Evolutionary conservation across 1,140 invertebrate genomes (phyloP), one percentile per base, ranked within the genome.

Genomic region (Penaeus chinensis): DNA sequence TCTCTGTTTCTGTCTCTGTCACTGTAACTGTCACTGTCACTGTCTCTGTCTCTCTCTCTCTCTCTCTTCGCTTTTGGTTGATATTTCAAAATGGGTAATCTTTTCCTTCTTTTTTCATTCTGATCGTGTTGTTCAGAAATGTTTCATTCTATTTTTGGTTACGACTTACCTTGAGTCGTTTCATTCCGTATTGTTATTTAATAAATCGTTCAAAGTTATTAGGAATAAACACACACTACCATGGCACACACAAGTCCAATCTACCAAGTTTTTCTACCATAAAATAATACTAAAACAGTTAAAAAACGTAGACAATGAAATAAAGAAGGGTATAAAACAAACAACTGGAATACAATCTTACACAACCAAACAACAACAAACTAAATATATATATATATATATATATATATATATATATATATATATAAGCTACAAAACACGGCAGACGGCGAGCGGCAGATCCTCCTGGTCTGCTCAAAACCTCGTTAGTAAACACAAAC

Each of bases 101-200:
- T 13, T 54, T 54, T 54, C 10, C 16, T 54, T 54, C 10, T 54
- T 54, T 54, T 54, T 2, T 16, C 10, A 13, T 54, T 54, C 10
- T 54, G 10, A 16, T 16, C 16, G 54, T 3, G 47, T 13, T 54
- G 16, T 54, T 11, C 16, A 13, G 54, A 54, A 13, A 16, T 54
- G 8, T 10, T 54, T 54, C 54, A 16, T 54, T 54, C 10, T 16
- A 54, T 54, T 54, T 16, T 54, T 54, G 47, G 62, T 86, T 61
- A 18, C 74, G 8, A 22, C 71, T 63, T 13, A 85, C 54, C 37
- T 77, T 66, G 20, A 18, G 3, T 18, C 54, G 60, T 61, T 82
- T 80, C 8, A 82, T 27, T 4, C 54, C 83, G 37, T 74, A 80
- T 87, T 89, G 79, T 91, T 90, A 69, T 91, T 90, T 54, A 37